Conservation (phyloP, 2,888 invertebrate genomes). For the Herminia tarsipennalis region DNA sequence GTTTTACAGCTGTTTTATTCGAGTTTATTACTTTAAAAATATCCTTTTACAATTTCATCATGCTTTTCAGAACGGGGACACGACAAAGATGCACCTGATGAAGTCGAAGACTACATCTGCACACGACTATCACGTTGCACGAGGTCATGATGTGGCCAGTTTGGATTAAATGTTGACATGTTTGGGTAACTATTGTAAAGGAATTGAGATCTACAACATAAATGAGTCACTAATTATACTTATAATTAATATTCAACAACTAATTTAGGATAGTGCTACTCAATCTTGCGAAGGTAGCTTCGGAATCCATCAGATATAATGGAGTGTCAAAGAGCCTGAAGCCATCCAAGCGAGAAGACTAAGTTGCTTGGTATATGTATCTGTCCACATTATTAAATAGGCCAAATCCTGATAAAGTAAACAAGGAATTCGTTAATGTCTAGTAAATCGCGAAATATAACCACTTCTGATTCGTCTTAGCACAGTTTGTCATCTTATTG, state of each 20-base stretch:
- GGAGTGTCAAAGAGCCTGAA: slow-evolving; percentile 1
- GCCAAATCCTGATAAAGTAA: slow-evolving; percentile 1
- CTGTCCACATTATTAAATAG: slow-evolving; percentile 12
- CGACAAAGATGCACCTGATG: too few relatives aligned
- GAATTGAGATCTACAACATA: slow-evolving; percentile 9
- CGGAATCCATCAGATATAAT: slow-evolving; percentile 10
- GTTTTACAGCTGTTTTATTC: too few relatives aligned
- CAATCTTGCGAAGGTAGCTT: slow-evolving; percentile 14
- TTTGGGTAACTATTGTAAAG: slow-evolving; percentile 3
- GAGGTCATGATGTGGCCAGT: slow-evolving; percentile 1
- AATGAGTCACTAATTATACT: slow-evolving; percentile 7
- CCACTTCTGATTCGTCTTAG: background rate
- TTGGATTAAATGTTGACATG: slow-evolving; percentile 7
- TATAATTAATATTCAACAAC: slow-evolving; percentile 6
- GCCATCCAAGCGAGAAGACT: slow-evolving; percentile 3
- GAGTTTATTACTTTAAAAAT: too few relatives aligned
- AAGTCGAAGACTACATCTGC: too few relatives aligned
- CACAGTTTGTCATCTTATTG: background rate
- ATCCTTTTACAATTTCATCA: too few relatives aligned
- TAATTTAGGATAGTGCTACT: slow-evolving; percentile 2
- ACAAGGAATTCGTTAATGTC: slow-evolving; percentile 1
- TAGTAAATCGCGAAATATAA: slow-evolving; percentile 1
- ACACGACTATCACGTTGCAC: slow-evolving; percentile 2
- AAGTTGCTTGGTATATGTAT: slow-evolving; percentile 10
- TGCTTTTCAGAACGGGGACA: too few relatives aligned